Conservation (phyloP, 2,888 invertebrate species). For the Lasiommata megera region DNA sequence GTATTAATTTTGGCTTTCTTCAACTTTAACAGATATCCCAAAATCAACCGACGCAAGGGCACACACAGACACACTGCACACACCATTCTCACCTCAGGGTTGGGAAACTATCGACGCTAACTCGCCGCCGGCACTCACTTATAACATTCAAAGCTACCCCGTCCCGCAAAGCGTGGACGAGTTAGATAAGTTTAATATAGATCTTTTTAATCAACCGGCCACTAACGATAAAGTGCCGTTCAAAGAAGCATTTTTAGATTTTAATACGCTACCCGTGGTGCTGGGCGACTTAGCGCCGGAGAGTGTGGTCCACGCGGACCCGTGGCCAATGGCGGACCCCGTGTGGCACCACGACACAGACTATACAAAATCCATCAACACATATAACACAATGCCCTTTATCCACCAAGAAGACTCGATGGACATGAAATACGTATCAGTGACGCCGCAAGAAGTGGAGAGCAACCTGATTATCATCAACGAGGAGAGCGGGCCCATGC, state of each 20-base stretch:
- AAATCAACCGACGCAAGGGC: conserved; percentile 62
- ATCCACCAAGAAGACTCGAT: conserved; percentile 67
- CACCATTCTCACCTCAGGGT: conserved; percentile 68
- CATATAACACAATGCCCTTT: conserved; percentile 61
- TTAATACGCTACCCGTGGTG: conserved; percentile 64
- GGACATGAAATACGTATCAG: conserved; percentile 60
- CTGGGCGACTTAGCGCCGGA: conserved; percentile 61
- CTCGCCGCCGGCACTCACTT: conserved; percentile 56
- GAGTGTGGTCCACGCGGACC: conserved; percentile 45
- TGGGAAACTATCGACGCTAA: conserved; percentile 66
- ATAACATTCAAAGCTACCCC: conserved; percentile 50
- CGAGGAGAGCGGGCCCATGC: conserved; percentile 36
- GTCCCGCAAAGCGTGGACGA: conserved; percentile 57
- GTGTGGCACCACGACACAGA: conserved; percentile 51
- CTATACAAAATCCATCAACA: conserved; percentile 48
- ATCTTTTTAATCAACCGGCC: conserved; percentile 42
- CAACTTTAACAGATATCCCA: conserved; percentile 52
- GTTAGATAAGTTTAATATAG: conserved; percentile 46
- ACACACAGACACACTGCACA: conserved; percentile 68
- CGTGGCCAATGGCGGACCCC: conserved; percentile 48
- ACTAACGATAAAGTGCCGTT: conserved; percentile 46
- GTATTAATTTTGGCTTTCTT: conserved; percentile 4
- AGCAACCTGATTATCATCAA: conserved; percentile 56
- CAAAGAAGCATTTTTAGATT: conserved; percentile 62
- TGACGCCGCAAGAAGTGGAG: conserved; percentile 65